Conservation (phyloP, 2,888 invertebrate genomes). For the Antheraea yamamai region DNA sequence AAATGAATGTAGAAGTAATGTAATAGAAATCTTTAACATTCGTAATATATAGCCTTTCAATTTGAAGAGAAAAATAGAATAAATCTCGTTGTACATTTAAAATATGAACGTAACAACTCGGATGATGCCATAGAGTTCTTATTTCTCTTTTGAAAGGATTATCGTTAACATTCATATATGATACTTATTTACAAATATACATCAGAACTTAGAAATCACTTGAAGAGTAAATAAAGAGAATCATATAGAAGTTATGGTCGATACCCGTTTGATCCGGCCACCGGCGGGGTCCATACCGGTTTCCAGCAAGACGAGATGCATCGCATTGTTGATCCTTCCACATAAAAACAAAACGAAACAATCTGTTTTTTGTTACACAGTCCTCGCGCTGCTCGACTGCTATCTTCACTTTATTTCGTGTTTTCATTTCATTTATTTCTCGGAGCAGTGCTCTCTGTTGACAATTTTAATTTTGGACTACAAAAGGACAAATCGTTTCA, state of each 20-base stretch:
- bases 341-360: slow-evolving; percentile 75
- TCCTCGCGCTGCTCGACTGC: slow-evolving; percentile 40
- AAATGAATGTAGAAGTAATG: too few relatives aligned
- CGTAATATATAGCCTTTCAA: too few relatives aligned
- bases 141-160: too few relatives aligned
- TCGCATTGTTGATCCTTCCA: slow-evolving; percentile 73
- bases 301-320: slow-evolving; percentile 63
- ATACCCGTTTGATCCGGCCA: slow-evolving; percentile 63
- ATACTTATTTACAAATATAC: neutral
- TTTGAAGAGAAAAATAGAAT: too few relatives aligned
- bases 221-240: slow-evolving; percentile 28
- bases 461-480: slow-evolving; percentile 25
- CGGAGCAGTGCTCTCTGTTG: slow-evolving; percentile 23
- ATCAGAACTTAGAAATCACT: neutral
- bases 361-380: slow-evolving; percentile 55
- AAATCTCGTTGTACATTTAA: too few relatives aligned
- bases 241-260: slow-evolving; percentile 63
- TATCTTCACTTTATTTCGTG: slow-evolving; percentile 48
- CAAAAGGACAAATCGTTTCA: slow-evolving; percentile 24
- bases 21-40: too few relatives aligned
- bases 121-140: too few relatives aligned
- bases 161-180: too few relatives aligned
- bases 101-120: too few relatives aligned
- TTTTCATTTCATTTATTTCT: slow-evolving; percentile 34
- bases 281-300: slow-evolving; percentile 69